phyloP scores from a whole-genome alignment of 2,888 invertebrate species.

The Biston betularia region DNA sequence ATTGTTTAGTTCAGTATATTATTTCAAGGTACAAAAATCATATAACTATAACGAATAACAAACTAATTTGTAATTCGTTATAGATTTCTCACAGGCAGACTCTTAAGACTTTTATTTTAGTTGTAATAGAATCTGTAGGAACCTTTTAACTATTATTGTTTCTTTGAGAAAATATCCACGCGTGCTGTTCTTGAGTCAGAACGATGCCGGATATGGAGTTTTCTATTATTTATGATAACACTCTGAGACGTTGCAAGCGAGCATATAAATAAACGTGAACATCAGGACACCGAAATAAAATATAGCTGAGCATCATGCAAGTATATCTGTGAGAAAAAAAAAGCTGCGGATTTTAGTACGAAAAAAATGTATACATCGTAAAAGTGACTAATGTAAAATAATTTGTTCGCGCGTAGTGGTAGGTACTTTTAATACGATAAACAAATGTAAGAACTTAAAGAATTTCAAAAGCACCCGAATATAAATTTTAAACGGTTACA shows the following conservation, averaged over 20 bases:
- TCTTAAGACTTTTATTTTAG: slow-evolving; percentile 14
- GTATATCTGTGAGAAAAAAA: slow-evolving; percentile 35
- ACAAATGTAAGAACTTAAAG: slow-evolving; percentile 10
- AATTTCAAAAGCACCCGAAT: too few relatives aligned
- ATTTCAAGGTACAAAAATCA: background rate
- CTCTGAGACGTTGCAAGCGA: slow-evolving; percentile 45
- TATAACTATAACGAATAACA: too few relatives aligned
- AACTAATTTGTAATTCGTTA: background rate
- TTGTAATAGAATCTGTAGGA: slow-evolving; percentile 30
- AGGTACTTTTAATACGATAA: slow-evolving; percentile 11
- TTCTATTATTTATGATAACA: slow-evolving; percentile 54
- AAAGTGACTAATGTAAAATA: slow-evolving; percentile 34
- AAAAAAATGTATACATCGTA: slow-evolving; percentile 32
- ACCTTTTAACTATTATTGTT: slow-evolving; percentile 37
- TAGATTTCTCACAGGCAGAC: slow-evolving; percentile 29
- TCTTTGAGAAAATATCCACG: slow-evolving; percentile 37
- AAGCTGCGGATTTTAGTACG: slow-evolving; percentile 24
- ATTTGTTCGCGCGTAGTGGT: slow-evolving; percentile 15
- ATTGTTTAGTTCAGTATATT: slow-evolving; percentile 13
- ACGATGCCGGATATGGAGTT: slow-evolving; percentile 39
- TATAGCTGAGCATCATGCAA: slow-evolving; percentile 43
- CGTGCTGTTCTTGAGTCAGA: slow-evolving; percentile 36
- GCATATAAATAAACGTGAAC: slow-evolving; percentile 53
- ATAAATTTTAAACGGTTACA: too few relatives aligned
- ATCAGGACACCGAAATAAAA: slow-evolving; percentile 46